These are phyloP conservation scores for Odontophorus gujanensis DNA, from an alignment of 2,113 vertebrate genomes.

Conservation along the genomic window DNA sequence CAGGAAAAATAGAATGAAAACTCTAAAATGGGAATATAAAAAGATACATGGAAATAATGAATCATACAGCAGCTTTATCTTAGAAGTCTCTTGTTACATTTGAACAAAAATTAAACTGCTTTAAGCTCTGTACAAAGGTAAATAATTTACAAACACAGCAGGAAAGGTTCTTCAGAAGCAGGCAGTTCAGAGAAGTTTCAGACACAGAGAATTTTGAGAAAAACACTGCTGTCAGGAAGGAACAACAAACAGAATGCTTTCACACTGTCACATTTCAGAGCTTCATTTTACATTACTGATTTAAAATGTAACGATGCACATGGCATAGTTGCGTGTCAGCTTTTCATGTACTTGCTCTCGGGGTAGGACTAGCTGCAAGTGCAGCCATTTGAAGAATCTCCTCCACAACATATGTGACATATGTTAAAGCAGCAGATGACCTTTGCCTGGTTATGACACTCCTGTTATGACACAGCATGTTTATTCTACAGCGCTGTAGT, in stretches of 20 bases:
- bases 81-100: neutral
- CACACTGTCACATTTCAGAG: neutral
- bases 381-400: neutral
- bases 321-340: neutral
- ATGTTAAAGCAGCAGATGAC: neutral
- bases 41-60: neutral
- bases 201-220: neutral
- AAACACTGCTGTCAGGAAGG: neutral
- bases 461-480: neutral
- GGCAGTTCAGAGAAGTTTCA: neutral
- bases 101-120: neutral
- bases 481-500: neutral
- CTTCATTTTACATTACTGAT: neutral
- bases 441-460: neutral
- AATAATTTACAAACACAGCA: neutral
- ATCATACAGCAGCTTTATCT: neutral
- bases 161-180: neutral
- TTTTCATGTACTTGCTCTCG: neutral
- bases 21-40: neutral
- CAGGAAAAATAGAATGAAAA: neutral
- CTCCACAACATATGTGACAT: neutral
- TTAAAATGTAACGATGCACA: neutral
- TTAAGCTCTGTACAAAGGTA: neutral
- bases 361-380: neutral
- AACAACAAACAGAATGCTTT: neutral